Percentiles rank a stretch among this genome's conserved stretches.
These are phyloP conservation scores for Ranitomeya imitator DNA, from an alignment of 2,113 vertebrate species.

Conservation along the genomic window DNA sequence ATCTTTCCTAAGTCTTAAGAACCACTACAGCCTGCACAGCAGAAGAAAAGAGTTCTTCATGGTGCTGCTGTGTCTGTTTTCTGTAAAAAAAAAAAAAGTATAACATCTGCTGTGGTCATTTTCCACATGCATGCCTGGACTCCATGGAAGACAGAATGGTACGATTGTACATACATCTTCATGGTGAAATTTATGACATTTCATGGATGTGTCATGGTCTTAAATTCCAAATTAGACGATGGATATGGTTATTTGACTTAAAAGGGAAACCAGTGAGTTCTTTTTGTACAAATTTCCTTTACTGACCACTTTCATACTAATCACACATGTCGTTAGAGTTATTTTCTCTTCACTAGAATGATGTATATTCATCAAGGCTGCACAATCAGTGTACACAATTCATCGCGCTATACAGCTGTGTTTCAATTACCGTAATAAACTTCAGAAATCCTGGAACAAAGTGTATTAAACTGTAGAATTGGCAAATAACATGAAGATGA, in stretches of 20 bases:
- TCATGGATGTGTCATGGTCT: constrained; percentile 65
- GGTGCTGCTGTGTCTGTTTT: constrained; percentile 8
- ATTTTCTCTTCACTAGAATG: constrained; percentile 2
- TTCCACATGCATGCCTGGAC: constrained; percentile 42
- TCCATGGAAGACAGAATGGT: constrained; percentile 47
- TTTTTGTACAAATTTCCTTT: constrained; percentile 46
- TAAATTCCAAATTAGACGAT: constrained; percentile 66
- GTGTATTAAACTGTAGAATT: not conserved
- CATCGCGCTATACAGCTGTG: not conserved
- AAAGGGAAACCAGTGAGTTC: constrained; percentile 33
- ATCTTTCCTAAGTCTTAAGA: not conserved
- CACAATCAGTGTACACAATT: not conserved
- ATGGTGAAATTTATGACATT: constrained; percentile 61
- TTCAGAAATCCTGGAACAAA: not conserved
- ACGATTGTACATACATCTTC: constrained; percentile 56
- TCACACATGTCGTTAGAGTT: constrained; percentile 21
- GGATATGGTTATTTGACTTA: constrained; percentile 48
- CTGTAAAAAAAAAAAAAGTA: constrained; percentile 5
- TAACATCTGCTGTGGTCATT: constrained; percentile 55
- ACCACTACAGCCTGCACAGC: not conserved
- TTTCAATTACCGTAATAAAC: not conserved
- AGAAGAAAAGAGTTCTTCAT: not conserved
- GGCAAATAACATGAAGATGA: not conserved
- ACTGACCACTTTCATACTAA: constrained; percentile 27
- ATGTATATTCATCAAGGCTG: constrained; percentile 30